Conservation (phyloP, 2,797 vertebrate genomes). For the Cichlasoma orientale region DNA sequence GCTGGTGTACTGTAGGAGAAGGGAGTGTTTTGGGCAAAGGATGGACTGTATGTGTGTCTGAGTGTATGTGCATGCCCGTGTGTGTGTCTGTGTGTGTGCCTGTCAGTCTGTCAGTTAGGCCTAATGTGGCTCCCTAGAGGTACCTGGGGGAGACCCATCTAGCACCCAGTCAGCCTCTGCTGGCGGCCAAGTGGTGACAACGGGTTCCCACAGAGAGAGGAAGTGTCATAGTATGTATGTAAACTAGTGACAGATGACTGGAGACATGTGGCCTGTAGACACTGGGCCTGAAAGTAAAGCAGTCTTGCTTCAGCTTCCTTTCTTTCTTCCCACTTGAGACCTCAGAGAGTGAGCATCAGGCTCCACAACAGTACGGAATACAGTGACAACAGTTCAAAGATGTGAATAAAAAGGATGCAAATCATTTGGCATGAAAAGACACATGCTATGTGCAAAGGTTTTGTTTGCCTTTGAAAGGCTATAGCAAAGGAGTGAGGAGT, state of each 20-base stretch:
- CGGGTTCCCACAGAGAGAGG: conserved; percentile 81
- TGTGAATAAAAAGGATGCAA: conserved; percentile 78
- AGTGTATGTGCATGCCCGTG: conserved; percentile 20
- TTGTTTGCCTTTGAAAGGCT: conserved; percentile 67
- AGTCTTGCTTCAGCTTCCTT: conserved; percentile 68
- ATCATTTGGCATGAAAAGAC: conserved; percentile 77
- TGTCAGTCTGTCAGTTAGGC: conserved; percentile 85
- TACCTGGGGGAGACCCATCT: conserved; percentile 83
- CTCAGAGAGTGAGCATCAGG: conserved; percentile 64
- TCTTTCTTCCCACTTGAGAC: conserved; percentile 64
- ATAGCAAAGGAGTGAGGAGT: conserved; percentile 73
- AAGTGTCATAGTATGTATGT: conserved; percentile 85
- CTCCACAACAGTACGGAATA: conserved; percentile 54
- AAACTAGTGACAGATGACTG: conserved; percentile 86
- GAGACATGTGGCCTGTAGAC: conserved; percentile 83
- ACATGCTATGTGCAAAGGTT: conserved; percentile 60
- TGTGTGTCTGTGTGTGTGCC: conserved; percentile 52
- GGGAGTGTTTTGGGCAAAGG: conserved; percentile 48
- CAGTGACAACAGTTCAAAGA: conserved; percentile 79
- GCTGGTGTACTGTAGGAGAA: conserved; percentile 70
- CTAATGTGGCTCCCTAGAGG: conserved; percentile 84
- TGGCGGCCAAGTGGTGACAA: conserved; percentile 83
- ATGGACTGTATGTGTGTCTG: background rate
- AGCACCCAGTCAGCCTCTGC: conserved; percentile 82
- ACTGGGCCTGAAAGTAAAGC: conserved; percentile 77